Percentiles rank a stretch among this genome's conserved stretches.
phyloP scores from a whole-genome alignment of 2,113 vertebrate genomes.

The Thunnus maccoyii region DNA sequence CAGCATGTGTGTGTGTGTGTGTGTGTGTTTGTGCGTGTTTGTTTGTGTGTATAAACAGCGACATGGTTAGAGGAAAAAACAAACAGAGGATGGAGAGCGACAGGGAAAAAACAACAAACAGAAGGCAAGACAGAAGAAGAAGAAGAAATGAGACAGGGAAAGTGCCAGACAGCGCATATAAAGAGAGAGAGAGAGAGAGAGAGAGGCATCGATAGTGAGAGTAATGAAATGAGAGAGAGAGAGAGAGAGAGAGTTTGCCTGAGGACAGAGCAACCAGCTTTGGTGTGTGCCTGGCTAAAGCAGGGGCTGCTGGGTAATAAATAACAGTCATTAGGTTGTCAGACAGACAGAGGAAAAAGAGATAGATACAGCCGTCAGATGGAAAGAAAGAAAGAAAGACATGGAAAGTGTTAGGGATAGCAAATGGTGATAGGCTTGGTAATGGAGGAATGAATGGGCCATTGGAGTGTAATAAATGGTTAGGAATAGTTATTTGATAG shows the following conservation, averaged over 20 bases:
- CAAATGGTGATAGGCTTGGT: neutral
- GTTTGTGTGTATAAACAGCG: constrained; percentile 11
- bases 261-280: constrained; percentile 54
- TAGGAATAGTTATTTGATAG: neutral
- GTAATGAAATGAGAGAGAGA: constrained; percentile 29
- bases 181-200: neutral
- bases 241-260: constrained; percentile 51
- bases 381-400: neutral
- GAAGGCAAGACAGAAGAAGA: constrained; percentile 35
- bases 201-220: constrained; percentile 21
- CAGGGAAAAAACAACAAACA: constrained; percentile 39
- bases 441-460: neutral
- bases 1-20: constrained; percentile 23
- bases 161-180: constrained; percentile 38
- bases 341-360: constrained; percentile 31
- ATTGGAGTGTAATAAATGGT: neutral
- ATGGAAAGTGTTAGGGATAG: neutral
- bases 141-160: constrained; percentile 23
- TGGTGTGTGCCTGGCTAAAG: constrained; percentile 37
- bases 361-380: constrained; percentile 3
- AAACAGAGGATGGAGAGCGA: constrained; percentile 33
- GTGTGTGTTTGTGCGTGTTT: constrained; percentile 33
- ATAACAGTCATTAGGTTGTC: constrained; percentile 43
- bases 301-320: constrained; percentile 62
- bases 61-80: constrained; percentile 1